Base-by-base conservation (phyloP, 92 coral and sea anemone genomes). In the Nematostella vectensis region DNA sequence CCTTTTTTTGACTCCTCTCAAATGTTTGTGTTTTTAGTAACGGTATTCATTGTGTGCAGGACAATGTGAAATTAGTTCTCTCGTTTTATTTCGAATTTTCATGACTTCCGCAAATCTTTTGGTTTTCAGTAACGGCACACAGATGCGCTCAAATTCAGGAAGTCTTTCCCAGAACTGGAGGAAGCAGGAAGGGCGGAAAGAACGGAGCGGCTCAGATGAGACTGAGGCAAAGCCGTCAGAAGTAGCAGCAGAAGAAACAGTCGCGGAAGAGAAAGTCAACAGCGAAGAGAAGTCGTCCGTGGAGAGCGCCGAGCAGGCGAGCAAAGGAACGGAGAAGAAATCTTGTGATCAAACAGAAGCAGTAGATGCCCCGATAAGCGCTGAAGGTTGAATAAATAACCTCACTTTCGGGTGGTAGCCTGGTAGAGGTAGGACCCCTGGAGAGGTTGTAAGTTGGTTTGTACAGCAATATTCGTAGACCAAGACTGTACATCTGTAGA, bases 81-180 rank as follows among this genome's bases (percentile, higher is more conserved):
- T 33, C 40, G 15, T 6, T 6, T 33, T 15, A 33, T 33, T 6
- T 6, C 40, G 15, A 15, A 33, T 33, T 6, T 33, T 18, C 70
- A n/a, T n/a, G n/a, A n/a, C n/a, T n/a, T n/a, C n/a, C n/a, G n/a
- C n/a, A n/a, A n/a, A n/a, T n/a, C n/a, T n/a, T n/a, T n/a, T n/a
- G n/a, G n/a, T n/a, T n/a, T n/a, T n/a, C 42, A 82, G 88, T 27
- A 77, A 72, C 24, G 68, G 71, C 22, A 50, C 65, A 17, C 87
- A 68, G 55, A 74, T 75, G 36, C 74, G 84, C 25, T 65, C 84
- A 21, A 85, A 70, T 44, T 56, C 81, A 12, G 95, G 95, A 12
- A 85, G 95, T 51, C 62, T 78, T 25, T 77, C 81, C 2, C 79
- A 62, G 71, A 85, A 85, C 54, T 85, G 95, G 95, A 77, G 95